A percentile compares a stretch with the other conserved stretches of the same genome.
These are phyloP conservation scores for Meteorus colon DNA, from an alignment of 2,888 invertebrate genomes.

Conservation along the genomic window DNA sequence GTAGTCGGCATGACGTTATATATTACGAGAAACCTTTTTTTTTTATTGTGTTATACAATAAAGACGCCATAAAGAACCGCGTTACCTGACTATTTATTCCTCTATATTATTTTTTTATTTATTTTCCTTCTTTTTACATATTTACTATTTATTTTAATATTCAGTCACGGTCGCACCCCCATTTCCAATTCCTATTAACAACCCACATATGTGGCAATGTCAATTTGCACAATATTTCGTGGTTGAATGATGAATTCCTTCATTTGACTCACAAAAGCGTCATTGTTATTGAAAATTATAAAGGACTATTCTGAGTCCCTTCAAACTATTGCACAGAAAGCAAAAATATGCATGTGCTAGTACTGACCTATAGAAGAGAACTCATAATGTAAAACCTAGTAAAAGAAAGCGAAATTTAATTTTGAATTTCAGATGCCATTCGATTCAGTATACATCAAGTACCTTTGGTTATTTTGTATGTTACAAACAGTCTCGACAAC, in stretches of 20 bases:
- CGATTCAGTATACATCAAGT: neutral
- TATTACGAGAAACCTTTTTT: slow-evolving; percentile 4
- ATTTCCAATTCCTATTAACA: neutral
- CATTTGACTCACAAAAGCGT: slow-evolving; percentile 12
- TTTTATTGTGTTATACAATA: neutral
- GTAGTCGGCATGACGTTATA: slow-evolving; percentile 10
- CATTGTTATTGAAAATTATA: neutral
- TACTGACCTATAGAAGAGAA: neutral
- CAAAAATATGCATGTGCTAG: neutral
- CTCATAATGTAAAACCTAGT: neutral
- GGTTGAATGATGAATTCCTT: slow-evolving; percentile 4
- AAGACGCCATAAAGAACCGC: neutral
- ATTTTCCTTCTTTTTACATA: neutral
- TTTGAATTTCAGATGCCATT: neutral
- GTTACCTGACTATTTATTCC: slow-evolving; percentile 4
- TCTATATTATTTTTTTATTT: neutral
- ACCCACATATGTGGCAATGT: neutral
- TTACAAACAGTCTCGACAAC: neutral
- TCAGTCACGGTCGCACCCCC: slow-evolving; percentile 9
- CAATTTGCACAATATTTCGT: slow-evolving; percentile 5
- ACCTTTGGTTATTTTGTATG: neutral
- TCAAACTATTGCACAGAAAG: neutral
- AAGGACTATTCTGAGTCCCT: neutral
- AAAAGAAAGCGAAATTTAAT: neutral
- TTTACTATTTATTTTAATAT: neutral